phyloP scores from a whole-genome alignment of 2,113 vertebrate genomes.

The Meleagris gallopavo region DNA sequence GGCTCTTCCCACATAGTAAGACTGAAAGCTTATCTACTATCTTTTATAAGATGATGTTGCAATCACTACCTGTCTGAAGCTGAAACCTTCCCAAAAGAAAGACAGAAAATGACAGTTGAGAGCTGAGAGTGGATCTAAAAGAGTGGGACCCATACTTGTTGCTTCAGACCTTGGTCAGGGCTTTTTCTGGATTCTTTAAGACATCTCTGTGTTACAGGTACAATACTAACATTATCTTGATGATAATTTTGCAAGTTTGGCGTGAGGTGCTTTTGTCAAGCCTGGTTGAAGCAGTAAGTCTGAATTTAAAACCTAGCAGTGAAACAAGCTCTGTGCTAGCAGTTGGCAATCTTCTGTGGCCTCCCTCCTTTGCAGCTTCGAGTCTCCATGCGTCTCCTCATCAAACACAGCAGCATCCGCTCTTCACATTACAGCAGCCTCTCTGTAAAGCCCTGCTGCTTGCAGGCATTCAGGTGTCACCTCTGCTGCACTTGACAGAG shows the following conservation, averaged over 20 bases:
- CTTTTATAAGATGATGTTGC: neutral
- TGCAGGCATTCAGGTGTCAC: neutral
- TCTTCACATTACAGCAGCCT: rapidly evolving
- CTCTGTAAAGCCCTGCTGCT: neutral
- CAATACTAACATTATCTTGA: rapidly evolving
- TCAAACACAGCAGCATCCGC: neutral
- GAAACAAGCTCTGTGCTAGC: neutral
- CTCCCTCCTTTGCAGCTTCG: neutral
- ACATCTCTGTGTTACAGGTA: neutral
- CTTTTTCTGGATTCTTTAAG: neutral
- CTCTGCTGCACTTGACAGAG: neutral
- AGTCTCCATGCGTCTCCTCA: neutral
- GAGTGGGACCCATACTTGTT: neutral
- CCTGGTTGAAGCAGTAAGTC: neutral
- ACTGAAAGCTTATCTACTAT: neutral
- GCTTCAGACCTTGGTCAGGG: neutral
- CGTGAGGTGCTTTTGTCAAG: neutral
- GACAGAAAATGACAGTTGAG: neutral
- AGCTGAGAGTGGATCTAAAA: neutral
- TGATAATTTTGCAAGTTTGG: neutral
- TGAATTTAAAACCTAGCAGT: rapidly evolving
- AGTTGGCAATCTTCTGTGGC: neutral
- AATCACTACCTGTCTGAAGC: neutral
- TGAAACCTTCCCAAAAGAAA: neutral
- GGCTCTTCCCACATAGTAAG: neutral